phyloP scores from a whole-genome alignment of 2,888 invertebrate genomes.

The Horisme vitalbata region DNA sequence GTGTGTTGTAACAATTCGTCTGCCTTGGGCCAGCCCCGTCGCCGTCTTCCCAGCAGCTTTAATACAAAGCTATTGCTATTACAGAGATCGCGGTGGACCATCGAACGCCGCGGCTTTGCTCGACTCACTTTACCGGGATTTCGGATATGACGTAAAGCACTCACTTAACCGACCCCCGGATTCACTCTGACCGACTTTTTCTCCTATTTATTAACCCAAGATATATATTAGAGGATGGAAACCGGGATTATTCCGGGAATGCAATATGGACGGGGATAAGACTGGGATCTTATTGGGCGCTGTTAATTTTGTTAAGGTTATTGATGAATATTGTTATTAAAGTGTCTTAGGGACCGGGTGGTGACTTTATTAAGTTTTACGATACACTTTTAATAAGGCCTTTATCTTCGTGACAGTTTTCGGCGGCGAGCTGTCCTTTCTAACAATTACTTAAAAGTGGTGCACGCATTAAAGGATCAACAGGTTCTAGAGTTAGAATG shows the following conservation, averaged over 20 bases:
- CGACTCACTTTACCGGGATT: slow-evolving; percentile 81
- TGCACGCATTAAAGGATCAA: slow-evolving; percentile 39
- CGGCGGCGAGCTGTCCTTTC: slow-evolving; percentile 4
- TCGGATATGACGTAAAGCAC: slow-evolving; percentile 82
- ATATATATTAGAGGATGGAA: slow-evolving; percentile 67
- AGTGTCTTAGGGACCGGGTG: slow-evolving; percentile 24
- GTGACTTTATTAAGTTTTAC: slow-evolving; percentile 32
- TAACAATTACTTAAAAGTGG: slow-evolving; percentile 25
- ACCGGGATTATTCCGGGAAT: slow-evolving; percentile 63
- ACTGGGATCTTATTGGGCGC: slow-evolving; percentile 49
- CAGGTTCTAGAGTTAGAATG: slow-evolving; percentile 41
- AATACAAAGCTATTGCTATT: slow-evolving; percentile 83
- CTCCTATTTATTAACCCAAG: slow-evolving; percentile 76
- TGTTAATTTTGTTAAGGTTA: slow-evolving; percentile 49
- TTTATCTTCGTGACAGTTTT: slow-evolving; percentile 14
- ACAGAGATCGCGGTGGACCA: slow-evolving; percentile 77
- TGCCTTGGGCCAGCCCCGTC: slow-evolving; percentile 66
- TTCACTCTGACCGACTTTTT: slow-evolving; percentile 73
- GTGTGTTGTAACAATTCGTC: no score
- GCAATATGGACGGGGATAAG: slow-evolving; percentile 51
- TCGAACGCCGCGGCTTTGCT: slow-evolving; percentile 76
- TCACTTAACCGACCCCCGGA: slow-evolving; percentile 65
- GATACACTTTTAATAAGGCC: slow-evolving; percentile 25
- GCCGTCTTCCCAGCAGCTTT: slow-evolving; percentile 74
- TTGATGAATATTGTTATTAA: slow-evolving; percentile 40